These are phyloP conservation scores for Uromys caudimaculatus DNA, from an alignment of 2,797 vertebrate species.

Conservation along the genomic window DNA sequence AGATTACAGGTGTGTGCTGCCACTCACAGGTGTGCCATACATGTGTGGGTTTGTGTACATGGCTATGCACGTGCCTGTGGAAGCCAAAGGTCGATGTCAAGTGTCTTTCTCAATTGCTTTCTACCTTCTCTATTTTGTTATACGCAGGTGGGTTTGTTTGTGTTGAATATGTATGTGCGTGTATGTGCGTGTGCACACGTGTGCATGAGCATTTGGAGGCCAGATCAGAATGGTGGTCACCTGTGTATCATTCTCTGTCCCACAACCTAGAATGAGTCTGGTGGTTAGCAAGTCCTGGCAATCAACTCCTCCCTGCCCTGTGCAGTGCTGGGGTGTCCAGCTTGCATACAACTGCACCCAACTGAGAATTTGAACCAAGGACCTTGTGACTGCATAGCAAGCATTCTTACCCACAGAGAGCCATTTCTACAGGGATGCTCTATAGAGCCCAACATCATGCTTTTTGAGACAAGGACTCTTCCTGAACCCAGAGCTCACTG, in stretches of 20 bases:
- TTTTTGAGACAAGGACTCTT: background rate
- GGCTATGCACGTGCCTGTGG: background rate
- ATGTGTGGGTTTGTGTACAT: background rate
- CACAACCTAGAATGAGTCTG: background rate
- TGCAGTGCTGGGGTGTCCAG: background rate
- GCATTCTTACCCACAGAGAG: background rate
- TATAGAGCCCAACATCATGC: background rate
- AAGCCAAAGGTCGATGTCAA: background rate
- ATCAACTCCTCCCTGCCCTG: too few species aligned
- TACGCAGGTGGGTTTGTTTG: background rate
- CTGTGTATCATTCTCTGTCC: background rate
- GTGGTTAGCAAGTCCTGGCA: background rate
- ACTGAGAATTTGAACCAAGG: background rate
- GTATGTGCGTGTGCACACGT: too few species aligned
- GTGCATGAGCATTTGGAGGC: background rate
- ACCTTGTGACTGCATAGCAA: background rate
- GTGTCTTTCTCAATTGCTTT: background rate
- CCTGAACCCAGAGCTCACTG: background rate
- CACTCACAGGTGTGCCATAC: background rate
- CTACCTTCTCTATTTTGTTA: background rate
- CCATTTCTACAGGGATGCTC: background rate
- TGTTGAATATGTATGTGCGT: background rate
- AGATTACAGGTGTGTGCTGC: background rate
- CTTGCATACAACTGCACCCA: background rate
- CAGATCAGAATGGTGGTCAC: background rate